Conservation (phyloP, 2,888 invertebrate genomes). For the Nymphalis urticae region DNA sequence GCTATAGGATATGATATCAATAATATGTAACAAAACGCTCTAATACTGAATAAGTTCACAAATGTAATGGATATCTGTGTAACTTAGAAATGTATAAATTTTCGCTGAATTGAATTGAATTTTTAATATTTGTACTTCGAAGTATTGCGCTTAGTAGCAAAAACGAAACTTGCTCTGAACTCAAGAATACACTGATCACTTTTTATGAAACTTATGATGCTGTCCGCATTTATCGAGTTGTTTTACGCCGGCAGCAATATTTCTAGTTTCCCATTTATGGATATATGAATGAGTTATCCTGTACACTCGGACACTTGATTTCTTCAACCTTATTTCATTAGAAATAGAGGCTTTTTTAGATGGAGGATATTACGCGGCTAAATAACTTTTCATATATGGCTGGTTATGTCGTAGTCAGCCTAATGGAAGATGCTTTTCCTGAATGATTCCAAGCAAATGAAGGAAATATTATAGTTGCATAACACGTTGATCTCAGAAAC, state of each 20-base stretch:
- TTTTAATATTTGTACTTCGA: constrained; percentile 10
- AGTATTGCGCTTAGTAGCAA: constrained; percentile 20
- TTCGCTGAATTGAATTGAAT: background rate
- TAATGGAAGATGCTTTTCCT: constrained; percentile 39
- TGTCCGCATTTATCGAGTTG: constrained; percentile 61
- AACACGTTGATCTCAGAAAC: constrained; percentile 22
- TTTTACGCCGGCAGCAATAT: constrained; percentile 48
- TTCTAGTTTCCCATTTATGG: constrained; percentile 59
- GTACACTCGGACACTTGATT: constrained; percentile 32
- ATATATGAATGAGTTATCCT: constrained; percentile 61
- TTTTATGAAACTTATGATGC: constrained; percentile 54
- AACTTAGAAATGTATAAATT: background rate
- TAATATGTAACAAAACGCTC: too few species aligned
- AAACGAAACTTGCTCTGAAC: constrained; percentile 27
- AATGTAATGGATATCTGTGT: too few species aligned
- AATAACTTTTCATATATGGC: constrained; percentile 37
- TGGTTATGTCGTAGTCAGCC: constrained; percentile 34
- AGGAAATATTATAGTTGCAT: constrained; percentile 30
- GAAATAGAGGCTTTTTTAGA: constrained; percentile 35
- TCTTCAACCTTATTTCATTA: constrained; percentile 42
- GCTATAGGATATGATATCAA: too few species aligned
- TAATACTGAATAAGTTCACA: too few species aligned
- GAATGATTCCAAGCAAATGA: constrained; percentile 37
- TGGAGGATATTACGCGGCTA: constrained; percentile 37
- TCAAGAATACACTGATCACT: constrained; percentile 28